Percentiles rank a stretch among this genome's conserved stretches.
Conservation (phyloP, 2,113 vertebrate genomes). For the Silurus meridionalis region DNA sequence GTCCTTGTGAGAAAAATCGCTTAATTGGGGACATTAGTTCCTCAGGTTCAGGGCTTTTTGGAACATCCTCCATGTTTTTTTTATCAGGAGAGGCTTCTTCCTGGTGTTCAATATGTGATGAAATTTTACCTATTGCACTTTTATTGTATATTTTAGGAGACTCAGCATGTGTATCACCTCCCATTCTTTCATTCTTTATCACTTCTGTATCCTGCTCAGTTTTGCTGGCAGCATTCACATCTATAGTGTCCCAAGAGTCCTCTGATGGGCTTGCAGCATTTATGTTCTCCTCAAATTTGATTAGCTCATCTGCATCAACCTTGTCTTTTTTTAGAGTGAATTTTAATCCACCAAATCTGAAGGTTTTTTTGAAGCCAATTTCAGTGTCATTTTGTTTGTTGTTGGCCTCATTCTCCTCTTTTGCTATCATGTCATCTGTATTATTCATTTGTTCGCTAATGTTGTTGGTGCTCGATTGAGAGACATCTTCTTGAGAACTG, state of each 20-base stretch:
- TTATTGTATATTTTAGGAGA: constrained; percentile 51
- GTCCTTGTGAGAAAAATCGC: constrained; percentile 85
- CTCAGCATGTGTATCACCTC: constrained; percentile 58
- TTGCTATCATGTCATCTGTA: constrained; percentile 54
- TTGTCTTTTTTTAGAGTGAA: constrained; percentile 87
- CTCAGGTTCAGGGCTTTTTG: constrained; percentile 60
- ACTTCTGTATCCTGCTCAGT: constrained; percentile 29
- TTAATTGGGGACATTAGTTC: constrained; percentile 80
- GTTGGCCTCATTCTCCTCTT: constrained; percentile 66
- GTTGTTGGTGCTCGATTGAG: constrained; percentile 57
- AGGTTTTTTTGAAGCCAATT: constrained; percentile 85
- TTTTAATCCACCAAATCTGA: constrained; percentile 87
- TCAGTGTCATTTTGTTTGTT: constrained; percentile 74
- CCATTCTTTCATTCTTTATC: constrained; percentile 46
- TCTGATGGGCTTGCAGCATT: constrained; percentile 60
- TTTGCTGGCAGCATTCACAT: constrained; percentile 26
- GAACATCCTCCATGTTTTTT: constrained; percentile 50
- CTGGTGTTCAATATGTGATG: constrained; percentile 50
- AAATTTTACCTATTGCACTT: constrained; percentile 40
- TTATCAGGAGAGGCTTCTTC: constrained; percentile 62
- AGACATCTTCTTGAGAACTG: constrained; percentile 53
- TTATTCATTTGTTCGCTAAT: constrained; percentile 62
- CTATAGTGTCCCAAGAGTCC: constrained; percentile 17
- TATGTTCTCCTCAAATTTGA: constrained; percentile 70
- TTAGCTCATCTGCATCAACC: constrained; percentile 67